Evolutionary conservation across 2,797 vertebrate species (phyloP).

Genomic region (Sandelia bainsii): DNA sequence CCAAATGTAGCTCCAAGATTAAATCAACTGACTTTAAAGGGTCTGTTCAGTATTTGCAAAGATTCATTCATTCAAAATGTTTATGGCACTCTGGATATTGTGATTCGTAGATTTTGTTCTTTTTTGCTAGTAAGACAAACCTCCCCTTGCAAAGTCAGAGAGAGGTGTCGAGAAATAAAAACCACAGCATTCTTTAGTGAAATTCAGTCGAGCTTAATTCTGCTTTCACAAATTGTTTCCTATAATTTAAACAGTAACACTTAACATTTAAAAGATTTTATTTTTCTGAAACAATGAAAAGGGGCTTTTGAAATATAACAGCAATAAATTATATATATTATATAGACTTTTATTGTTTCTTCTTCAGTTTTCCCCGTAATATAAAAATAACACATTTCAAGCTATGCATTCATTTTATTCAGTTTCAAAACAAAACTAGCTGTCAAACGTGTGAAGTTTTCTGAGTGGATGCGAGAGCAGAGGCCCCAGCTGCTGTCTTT

Average conservation of each 20-base stretch:
- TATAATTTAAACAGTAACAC: slow-evolving; percentile 70
- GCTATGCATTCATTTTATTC: slow-evolving; percentile 64
- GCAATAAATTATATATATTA: slow-evolving; percentile 86
- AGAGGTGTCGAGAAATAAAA: slow-evolving; percentile 46
- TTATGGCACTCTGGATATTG: slow-evolving; percentile 64
- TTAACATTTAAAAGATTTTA: slow-evolving; percentile 59
- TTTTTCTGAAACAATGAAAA: slow-evolving; percentile 61
- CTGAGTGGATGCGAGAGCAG: slow-evolving; percentile 42
- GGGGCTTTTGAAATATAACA: slow-evolving; percentile 72
- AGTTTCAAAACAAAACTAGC: slow-evolving; percentile 64
- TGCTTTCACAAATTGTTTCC: slow-evolving; percentile 58
- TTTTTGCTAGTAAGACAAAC: slow-evolving; percentile 36
- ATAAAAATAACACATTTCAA: slow-evolving; percentile 83
- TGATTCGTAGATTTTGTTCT: slow-evolving; percentile 30
- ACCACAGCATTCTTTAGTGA: slow-evolving; percentile 57
- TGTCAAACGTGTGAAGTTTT: slow-evolving; percentile 51
- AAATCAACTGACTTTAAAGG: slow-evolving; percentile 76
- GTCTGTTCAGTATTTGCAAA: slow-evolving; percentile 60
- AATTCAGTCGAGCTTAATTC: slow-evolving; percentile 55
- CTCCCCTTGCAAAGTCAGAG: slow-evolving; percentile 12
- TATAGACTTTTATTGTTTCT: slow-evolving; percentile 76
- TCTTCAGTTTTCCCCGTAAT: slow-evolving; percentile 66
- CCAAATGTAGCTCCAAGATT: slow-evolving; percentile 36
- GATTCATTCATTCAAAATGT: slow-evolving; percentile 46
- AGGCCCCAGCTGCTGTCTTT: slow-evolving; percentile 63